Evolutionary conservation across 1,140 invertebrate genomes (phyloP), one percentile per base, ranked within the genome.

Genomic region (Euschistus heros): DNA sequence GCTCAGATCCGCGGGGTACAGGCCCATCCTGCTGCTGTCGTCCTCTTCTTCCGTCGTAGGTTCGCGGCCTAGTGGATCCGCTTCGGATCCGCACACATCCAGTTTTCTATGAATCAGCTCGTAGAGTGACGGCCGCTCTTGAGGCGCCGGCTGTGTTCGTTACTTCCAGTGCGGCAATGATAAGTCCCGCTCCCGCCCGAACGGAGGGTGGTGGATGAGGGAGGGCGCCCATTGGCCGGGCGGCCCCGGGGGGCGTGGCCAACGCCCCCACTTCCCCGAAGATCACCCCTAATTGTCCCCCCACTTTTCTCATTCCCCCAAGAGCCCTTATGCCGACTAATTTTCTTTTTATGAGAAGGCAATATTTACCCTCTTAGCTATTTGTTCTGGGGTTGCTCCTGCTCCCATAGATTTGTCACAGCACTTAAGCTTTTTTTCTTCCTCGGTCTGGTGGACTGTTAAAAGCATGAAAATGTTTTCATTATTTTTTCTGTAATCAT

Each of bases 1-100:
- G 33, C 64, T 59, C 8, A 55, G 46, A 37, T 87, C 76, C 33
- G 86, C 87, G 55, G 84, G 78, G 2, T 83, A 78, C 13, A 79
- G 78, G 17, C 79, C 73, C 68, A 76, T 77, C 46, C 60, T 18
- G 60, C 62, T 37, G 20, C 44, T 63, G 26, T 65, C 62, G 20
- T 55, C 27, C 42, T 47, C 63, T 54, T 42, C 44, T 63, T 22
- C 64, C 27, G 61, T 55, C 22, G 47, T 55, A 60, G 30, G 20
- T 30, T 65, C 55, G 20, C 46, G 24, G 10, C 47, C n/a, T 18
- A 50, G 47, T 50, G 55, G 26, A 27, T 65, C 63, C 63, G 63
- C 33, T n/a, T 52, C 50, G 22, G 27, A 42, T 22, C 18, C 37
- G 17, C 46, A 33, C 22, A 26, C 46, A 22, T 64, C 26, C 46